A percentile compares a stretch with the other conserved stretches of the same genome.
Conservation (phyloP, 2,888 invertebrate species). For the Digitonthophagus gazella region DNA sequence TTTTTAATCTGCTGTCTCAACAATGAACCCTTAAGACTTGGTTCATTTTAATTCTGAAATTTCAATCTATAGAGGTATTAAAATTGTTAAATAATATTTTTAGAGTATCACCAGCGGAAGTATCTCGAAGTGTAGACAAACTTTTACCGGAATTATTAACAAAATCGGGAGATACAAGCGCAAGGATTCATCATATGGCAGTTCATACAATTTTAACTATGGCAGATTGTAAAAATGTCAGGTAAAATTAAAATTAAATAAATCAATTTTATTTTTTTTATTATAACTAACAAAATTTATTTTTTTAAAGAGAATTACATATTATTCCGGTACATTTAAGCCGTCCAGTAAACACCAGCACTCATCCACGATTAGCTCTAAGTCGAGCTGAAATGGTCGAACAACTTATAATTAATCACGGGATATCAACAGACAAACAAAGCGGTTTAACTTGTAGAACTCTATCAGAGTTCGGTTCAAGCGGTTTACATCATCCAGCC, state of each 20-base stretch:
- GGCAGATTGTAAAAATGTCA: slow-evolving; percentile 77
- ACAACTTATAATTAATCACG: slow-evolving; percentile 78
- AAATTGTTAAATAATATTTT: slow-evolving; percentile 26
- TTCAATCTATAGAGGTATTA: too few species aligned
- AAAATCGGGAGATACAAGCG: slow-evolving; percentile 85
- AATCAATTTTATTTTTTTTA: slow-evolving; percentile 2
- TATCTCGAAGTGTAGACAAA: slow-evolving; percentile 78
- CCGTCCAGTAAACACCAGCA: slow-evolving; percentile 78
- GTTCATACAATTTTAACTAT: slow-evolving; percentile 84
- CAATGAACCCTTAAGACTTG: too few species aligned
- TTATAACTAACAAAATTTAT: slow-evolving; percentile 9
- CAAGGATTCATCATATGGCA: slow-evolving; percentile 81
- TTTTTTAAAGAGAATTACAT: slow-evolving; percentile 65
- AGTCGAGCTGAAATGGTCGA: slow-evolving; percentile 87
- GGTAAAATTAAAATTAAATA: slow-evolving; percentile 48
- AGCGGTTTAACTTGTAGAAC: slow-evolving; percentile 83
- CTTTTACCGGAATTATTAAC: slow-evolving; percentile 78
- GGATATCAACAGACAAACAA: slow-evolving; percentile 83
- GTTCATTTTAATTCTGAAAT: too few species aligned
- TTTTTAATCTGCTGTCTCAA: too few species aligned
- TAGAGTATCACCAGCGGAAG: slow-evolving; percentile 80
- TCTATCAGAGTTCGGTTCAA: slow-evolving; percentile 80
- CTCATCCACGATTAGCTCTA: slow-evolving; percentile 81
- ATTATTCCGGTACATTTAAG: slow-evolving; percentile 81
- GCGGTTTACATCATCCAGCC: slow-evolving; percentile 84